Evolutionary conservation across 2,888 invertebrate genomes (phyloP).

Genomic region (Andrena dorsata): DNA sequence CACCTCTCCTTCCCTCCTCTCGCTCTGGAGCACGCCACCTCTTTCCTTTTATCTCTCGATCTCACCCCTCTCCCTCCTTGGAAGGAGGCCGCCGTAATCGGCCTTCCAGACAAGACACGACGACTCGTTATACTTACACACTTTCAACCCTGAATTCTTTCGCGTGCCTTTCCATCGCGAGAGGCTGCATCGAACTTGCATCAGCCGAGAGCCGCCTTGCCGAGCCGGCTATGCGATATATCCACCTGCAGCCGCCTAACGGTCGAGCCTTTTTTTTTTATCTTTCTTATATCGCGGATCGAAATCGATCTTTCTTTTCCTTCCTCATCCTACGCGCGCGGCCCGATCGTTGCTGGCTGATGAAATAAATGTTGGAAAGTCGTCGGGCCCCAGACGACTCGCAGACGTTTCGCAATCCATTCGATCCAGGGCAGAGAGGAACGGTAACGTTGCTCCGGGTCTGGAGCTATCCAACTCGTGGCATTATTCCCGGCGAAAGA

Average conservation of each 20-base stretch:
- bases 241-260: conserved; percentile 45
- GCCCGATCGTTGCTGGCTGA: not conserved
- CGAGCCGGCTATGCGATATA: not conserved
- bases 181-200: conserved; percentile 68
- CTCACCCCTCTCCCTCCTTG: conserved; percentile 14
- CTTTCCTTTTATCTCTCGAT: not conserved
- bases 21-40: no score
- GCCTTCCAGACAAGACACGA: conserved; percentile 66
- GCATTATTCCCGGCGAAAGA: not conserved
- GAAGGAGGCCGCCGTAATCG: conserved; percentile 54
- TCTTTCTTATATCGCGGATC: not conserved
- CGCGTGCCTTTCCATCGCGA: conserved; percentile 72
- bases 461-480: not conserved
- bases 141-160: conserved; percentile 73
- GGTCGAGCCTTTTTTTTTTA: conserved; percentile 6
- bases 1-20: conserved; percentile 2
- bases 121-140: conserved; percentile 75
- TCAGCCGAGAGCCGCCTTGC: conserved; percentile 59
- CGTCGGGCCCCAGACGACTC: not conserved
- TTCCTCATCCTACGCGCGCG: not conserved
- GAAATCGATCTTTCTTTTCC: conserved; percentile 15
- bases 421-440: not conserved
- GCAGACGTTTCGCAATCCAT: conserved; percentile 4
- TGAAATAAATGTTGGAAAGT: conserved; percentile 28
- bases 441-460: not conserved